These are phyloP conservation scores for Aphis craccivora DNA, from an alignment of 1,140 invertebrate species.

Conservation along the genomic window DNA sequence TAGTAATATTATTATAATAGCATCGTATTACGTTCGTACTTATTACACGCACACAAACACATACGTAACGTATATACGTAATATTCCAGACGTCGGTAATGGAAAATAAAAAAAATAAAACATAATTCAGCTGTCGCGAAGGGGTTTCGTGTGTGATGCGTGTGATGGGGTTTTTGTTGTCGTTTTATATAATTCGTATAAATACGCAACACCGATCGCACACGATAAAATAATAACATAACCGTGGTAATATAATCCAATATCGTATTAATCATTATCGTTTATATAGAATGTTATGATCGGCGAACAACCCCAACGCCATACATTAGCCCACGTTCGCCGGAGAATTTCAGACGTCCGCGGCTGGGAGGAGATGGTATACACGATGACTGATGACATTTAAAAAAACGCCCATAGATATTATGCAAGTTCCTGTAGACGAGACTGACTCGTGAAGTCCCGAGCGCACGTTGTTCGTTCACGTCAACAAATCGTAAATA, in stretches of 20 bases:
- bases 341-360: no score
- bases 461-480: no score
- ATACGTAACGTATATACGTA: background rate
- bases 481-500: no score
- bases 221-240: background rate
- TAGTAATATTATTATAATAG: background rate
- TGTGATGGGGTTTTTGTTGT: background rate
- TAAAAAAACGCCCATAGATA: no score
- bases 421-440: no score
- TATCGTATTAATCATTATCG: background rate
- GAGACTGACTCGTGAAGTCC: no score
- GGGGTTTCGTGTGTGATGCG: background rate
- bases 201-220: background rate
- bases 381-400: no score
- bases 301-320: background rate
- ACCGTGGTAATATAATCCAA: background rate
- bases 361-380: no score
- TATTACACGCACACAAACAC: background rate
- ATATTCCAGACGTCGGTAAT: background rate
- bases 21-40: background rate
- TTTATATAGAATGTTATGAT: background rate
- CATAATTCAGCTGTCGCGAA: slow-evolving; percentile 27
- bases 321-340: no score
- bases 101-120: background rate
- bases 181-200: background rate